Evolutionary conservation across 2,888 invertebrate species (phyloP), one percentile per base, ranked within the genome.

Genomic region (Heterodera filipjevi): DNA sequence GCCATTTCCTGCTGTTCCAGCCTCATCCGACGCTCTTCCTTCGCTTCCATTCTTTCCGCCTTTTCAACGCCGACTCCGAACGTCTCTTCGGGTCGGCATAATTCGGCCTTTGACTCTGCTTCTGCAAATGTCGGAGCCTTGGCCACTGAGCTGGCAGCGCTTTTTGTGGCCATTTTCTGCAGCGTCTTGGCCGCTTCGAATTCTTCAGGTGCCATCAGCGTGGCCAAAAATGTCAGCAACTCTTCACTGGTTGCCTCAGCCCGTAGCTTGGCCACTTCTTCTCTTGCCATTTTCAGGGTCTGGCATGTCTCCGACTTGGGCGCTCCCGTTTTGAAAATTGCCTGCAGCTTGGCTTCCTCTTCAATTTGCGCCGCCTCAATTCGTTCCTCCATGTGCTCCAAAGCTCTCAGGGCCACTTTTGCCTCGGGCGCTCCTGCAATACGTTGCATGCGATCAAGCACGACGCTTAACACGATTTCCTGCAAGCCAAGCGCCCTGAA

Each of bases 201-300:
- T 32, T 77, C 46, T 73, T 49, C 75, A 22, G 33, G 59, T 6
- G 46, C 49, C 39, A 72, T 77, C 32, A 77, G 64, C n/a, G 44
- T 77, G 32, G 73, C 71, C 39, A 39, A 59, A n/a, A 46, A 77
- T n/a, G 53, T 70, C n/a, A 49, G 53, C 27, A 32, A 19, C 33
- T 77, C 46, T 22, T 73, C 33, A 6, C 33, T 77, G 30, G 59
- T 66, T 46, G 27, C 73, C 27, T 73, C 46, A 3, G 76, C 22
- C 27, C 49, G 22, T 27, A 74, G 53, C 59, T 53, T 35, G 53
- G 35, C 74, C 35, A 27, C 64, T 33, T 74, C 74, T 3, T 35
- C 33, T 3, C 33, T 10, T n/a, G 33, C 66, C 22, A 33, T 33
- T 27, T 66, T 33, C 66, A 66, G 66, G 32, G 66, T 66, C 66